A percentile compares a stretch with the other conserved stretches of the same genome.
These are phyloP conservation scores for Stenodema calcarata DNA, from an alignment of 2,888 invertebrate genomes.

Conservation along the genomic window DNA sequence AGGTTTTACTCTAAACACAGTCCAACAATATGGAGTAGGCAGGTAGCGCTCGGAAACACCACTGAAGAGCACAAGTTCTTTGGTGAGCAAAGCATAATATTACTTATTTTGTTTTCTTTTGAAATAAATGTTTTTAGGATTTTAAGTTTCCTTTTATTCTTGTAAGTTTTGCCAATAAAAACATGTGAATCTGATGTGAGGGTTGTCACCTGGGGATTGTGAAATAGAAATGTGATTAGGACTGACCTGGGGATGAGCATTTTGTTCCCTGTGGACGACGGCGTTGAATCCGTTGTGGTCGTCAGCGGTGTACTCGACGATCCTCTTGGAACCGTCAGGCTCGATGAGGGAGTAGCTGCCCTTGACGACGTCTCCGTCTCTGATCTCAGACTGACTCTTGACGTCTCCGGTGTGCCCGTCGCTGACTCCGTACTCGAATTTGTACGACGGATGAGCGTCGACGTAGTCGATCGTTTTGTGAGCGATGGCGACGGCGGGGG, in stretches of 20 bases:
- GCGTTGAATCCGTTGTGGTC: slow-evolving; percentile 59
- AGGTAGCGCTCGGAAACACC: too few species aligned
- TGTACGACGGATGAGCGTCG: slow-evolving; percentile 59
- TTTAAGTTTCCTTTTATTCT: not conserved
- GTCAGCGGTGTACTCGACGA: slow-evolving; percentile 59
- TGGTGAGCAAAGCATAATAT: too few species aligned
- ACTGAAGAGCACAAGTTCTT: too few species aligned
- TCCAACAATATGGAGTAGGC: too few species aligned
- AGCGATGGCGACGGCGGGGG: not conserved
- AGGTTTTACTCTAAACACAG: too few species aligned
- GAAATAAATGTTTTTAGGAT: too few species aligned
- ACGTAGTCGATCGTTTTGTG: slow-evolving; percentile 40
- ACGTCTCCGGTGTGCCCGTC: slow-evolving; percentile 64
- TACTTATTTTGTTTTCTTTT: too few species aligned
- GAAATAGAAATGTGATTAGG: not conserved
- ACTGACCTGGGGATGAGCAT: slow-evolving; percentile 50
- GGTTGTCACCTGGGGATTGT: too few species aligned
- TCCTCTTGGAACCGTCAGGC: slow-evolving; percentile 57
- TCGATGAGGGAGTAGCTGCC: slow-evolving; percentile 62
- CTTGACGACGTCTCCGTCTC: slow-evolving; percentile 63
- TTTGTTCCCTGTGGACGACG: slow-evolving; percentile 57
- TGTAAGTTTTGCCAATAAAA: too few species aligned
- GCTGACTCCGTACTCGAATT: slow-evolving; percentile 63
- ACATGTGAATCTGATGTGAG: too few species aligned
- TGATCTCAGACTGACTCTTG: slow-evolving; percentile 63